These are phyloP conservation scores for Cyrtodaria siliqua DNA, from an alignment of 2,888 invertebrate species.

Conservation along the genomic window DNA sequence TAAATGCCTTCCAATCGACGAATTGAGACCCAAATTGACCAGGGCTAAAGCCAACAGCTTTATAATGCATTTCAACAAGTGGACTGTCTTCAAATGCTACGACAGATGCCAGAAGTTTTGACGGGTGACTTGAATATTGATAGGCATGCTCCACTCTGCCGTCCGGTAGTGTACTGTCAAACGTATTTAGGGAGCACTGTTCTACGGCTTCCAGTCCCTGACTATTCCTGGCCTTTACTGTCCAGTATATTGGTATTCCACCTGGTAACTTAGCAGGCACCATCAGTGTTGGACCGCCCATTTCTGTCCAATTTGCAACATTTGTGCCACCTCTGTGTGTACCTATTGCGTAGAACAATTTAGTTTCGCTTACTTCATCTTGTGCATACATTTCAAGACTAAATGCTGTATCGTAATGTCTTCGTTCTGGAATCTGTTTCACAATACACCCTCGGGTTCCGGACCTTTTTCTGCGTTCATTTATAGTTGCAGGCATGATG, in stretches of 20 bases:
- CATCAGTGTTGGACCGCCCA: conserved; percentile 63
- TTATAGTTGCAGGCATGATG: conserved; percentile 42
- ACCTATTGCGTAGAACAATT: conserved; percentile 69
- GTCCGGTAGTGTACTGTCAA: conserved; percentile 74
- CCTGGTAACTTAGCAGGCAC: conserved; percentile 65
- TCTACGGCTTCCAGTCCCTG: conserved; percentile 65
- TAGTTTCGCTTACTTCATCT: conserved; percentile 67
- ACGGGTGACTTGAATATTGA: conserved; percentile 71
- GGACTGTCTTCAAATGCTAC: conserved; percentile 74
- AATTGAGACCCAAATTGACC: conserved; percentile 69
- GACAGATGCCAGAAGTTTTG: conserved; percentile 65
- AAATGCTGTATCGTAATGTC: conserved; percentile 66
- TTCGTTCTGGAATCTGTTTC: conserved; percentile 62
- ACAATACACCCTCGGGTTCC: conserved; percentile 60
- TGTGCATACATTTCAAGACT: conserved; percentile 63
- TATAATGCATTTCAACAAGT: conserved; percentile 50
- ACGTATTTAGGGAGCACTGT: conserved; percentile 71
- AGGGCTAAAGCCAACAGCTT: conserved; percentile 70
- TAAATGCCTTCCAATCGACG: conserved; percentile 57
- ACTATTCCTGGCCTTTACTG: conserved; percentile 73
- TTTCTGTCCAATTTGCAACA: conserved; percentile 67
- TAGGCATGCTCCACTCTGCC: conserved; percentile 74
- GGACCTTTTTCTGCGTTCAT: conserved; percentile 33
- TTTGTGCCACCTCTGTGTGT: conserved; percentile 67
- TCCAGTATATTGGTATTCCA: conserved; percentile 73